Conservation (phyloP, 2,113 vertebrate species). For the Sturnira hondurensis region DNA sequence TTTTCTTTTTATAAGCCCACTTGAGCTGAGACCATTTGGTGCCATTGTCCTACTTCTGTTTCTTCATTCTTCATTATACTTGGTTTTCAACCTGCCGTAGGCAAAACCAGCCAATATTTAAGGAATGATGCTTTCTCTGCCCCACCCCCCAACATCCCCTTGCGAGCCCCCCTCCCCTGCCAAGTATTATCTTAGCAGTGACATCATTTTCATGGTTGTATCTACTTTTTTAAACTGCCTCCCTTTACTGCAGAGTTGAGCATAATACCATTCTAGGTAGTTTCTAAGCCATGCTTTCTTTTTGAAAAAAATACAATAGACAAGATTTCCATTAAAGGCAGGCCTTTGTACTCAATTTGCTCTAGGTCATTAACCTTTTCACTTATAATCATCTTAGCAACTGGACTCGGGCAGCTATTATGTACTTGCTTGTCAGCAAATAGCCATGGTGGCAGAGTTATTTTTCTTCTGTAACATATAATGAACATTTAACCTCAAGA, state of each 20-base stretch:
- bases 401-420: conserved; percentile 74
- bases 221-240: not conserved
- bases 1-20: not conserved
- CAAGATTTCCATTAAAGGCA: conserved; percentile 61
- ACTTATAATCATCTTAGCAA: conserved; percentile 78
- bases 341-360: conserved; percentile 58
- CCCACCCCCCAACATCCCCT: no score
- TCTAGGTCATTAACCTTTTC: conserved; percentile 73
- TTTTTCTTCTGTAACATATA: conserved; percentile 49
- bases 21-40: not conserved
- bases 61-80: not conserved
- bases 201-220: not conserved
- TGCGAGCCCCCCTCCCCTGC: not conserved
- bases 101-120: not conserved
- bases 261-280: not conserved
- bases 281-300: not conserved
- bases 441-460: conserved; percentile 53
- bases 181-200: not conserved
- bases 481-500: not conserved
- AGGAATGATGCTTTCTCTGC: not conserved
- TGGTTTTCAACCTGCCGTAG: not conserved
- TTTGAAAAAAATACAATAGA: not conserved
- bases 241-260: not conserved
- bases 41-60: not conserved
- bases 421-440: conserved; percentile 77